Evolutionary conservation across 2,888 invertebrate species (phyloP), one percentile per base, ranked within the genome.

Genomic region (Syritta pipiens): DNA sequence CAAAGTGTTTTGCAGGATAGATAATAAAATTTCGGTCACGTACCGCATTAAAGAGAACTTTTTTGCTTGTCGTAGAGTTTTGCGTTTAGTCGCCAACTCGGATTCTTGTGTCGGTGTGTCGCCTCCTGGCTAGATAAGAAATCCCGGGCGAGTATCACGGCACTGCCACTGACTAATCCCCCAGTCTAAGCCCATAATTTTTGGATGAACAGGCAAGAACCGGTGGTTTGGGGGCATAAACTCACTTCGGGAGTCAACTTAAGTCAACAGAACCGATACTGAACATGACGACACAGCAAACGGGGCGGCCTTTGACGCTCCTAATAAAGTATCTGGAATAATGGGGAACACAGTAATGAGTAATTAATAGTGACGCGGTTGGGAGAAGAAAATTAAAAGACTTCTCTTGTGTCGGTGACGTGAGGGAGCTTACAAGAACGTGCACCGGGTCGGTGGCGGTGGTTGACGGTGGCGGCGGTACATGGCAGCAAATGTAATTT

Each of bases 261-360:
- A n/a, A n/a, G n/a, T n/a, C n/a, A n/a, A n/a, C n/a, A n/a, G n/a
- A n/a, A n/a, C n/a, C n/a, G n/a, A n/a, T n/a, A n/a, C n/a, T n/a
- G n/a, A n/a, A n/a, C n/a, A n/a, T n/a, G n/a, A n/a, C n/a, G n/a
- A 17, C 14, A 9, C 28, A 55, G 55, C 55, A 60, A 75, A 62
- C 62, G 51, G 60, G 48, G 26, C 14, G 49, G 69, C 57, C 51
- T 67, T 44, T 67, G 55, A 67, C 55, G 67, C 57, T 57, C 26
- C 75, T 62, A 75, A 75, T 75, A 75, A 76, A 69, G 69, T 69
- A 63, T 69, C 62, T 28, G 49, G 62, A 69, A 62, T 69, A 76
- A 76, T 76, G 68, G 57, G 44, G 20, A 76, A 63, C n/a, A n/a
- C 63, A 63, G 76, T 62, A 76, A 76, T 76, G 76, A 76, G 76